A percentile compares a stretch with the other conserved stretches of the same genome.
phyloP scores from a whole-genome alignment of 1,140 invertebrate genomes.

The Zaprionus capensis region DNA sequence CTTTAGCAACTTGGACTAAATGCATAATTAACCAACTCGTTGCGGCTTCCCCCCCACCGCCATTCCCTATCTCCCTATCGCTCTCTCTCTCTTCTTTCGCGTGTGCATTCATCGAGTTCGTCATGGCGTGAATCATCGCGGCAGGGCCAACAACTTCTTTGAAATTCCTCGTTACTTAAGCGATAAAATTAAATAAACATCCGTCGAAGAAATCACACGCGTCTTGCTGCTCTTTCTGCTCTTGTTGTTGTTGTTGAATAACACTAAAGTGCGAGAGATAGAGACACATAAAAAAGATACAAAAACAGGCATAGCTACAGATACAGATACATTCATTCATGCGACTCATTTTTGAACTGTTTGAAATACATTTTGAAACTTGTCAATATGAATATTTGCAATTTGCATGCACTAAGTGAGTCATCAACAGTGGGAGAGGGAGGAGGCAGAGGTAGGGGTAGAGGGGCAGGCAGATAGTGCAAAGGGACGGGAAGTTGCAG shows the following conservation, averaged over 20 bases:
- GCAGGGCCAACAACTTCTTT: constrained; percentile 60
- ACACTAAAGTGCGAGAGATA: constrained; percentile 32
- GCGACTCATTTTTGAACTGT: constrained; percentile 17
- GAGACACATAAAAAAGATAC: constrained; percentile 8
- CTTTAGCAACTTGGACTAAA: background rate
- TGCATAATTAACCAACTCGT: constrained; percentile 7
- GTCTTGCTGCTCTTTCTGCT: constrained; percentile 14
- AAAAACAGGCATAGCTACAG: background rate
- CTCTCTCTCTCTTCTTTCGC: background rate
- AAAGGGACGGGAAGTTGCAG: background rate
- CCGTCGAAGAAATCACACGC: constrained; percentile 42
- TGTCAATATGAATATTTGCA: constrained; percentile 14
- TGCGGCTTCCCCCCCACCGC: background rate
- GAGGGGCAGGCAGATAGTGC: constrained; percentile 2
- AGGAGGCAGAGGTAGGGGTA: background rate
- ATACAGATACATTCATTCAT: constrained; percentile 37
- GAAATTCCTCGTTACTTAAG: constrained; percentile 50
- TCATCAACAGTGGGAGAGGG: constrained; percentile 24
- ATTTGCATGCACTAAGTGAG: constrained; percentile 55
- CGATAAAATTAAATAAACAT: constrained; percentile 70
- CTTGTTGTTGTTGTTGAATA: constrained; percentile 24
- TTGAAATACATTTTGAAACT: constrained; percentile 9
- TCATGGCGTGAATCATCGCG: constrained; percentile 56
- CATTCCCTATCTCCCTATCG: background rate
- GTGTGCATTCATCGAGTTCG: constrained; percentile 43